Evolutionary conservation across 1,140 invertebrate genomes (phyloP).

Genomic region (Neoseiulus cucumeris): DNA sequence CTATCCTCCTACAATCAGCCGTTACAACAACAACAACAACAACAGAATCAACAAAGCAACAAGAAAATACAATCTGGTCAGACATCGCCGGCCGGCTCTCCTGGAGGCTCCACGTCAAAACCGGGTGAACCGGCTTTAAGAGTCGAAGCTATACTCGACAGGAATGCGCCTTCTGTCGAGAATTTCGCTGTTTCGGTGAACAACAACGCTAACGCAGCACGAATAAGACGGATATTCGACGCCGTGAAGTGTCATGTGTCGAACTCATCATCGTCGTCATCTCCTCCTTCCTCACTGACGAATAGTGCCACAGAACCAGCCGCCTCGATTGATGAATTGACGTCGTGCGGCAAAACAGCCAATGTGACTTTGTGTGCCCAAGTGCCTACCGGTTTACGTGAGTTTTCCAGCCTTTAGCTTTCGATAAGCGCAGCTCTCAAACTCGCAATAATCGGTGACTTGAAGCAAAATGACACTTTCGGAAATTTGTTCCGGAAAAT

Average conservation of each 20-base stretch:
- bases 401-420: conserved; percentile 11
- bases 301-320: no score
- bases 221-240: conserved; percentile 13
- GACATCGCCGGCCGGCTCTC: background rate
- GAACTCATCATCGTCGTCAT: no score
- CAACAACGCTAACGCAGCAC: conserved; percentile 19
- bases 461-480: no score
- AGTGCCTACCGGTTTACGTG: conserved; percentile 22
- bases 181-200: conserved; percentile 20
- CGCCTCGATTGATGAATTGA: no score
- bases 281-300: no score
- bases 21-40: background rate
- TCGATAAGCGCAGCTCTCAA: no score
- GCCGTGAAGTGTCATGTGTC: background rate
- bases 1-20: background rate
- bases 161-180: conserved; percentile 24
- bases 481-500: no score
- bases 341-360: no score
- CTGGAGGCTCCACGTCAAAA: background rate
- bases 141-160: conserved; percentile 24
- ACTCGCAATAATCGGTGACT: no score
- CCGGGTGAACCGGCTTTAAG: conserved; percentile 13
- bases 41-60: background rate
- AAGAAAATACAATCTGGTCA: background rate
- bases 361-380: conserved; percentile 18